phyloP scores from a whole-genome alignment of 1,140 invertebrate species.

The Cardiocondyla obscurior region DNA sequence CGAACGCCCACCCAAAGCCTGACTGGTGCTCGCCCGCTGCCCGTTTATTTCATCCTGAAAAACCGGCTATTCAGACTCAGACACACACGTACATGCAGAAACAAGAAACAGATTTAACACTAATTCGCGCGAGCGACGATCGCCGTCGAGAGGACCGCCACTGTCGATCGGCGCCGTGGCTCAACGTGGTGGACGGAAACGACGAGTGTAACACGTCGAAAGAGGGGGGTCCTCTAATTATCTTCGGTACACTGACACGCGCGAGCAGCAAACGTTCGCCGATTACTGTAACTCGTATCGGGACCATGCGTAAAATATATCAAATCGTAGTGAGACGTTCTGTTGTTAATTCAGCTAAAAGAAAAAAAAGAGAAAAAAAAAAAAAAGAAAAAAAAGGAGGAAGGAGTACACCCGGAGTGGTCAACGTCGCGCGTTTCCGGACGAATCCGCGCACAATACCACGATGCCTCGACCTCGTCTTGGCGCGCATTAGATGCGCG shows the following conservation, averaged over 20 bases:
- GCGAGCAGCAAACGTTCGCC: constrained; percentile 34
- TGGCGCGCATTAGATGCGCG: background rate
- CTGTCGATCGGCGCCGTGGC: background rate
- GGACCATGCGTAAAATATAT: constrained; percentile 66
- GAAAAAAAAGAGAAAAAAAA: background rate
- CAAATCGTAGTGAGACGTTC: constrained; percentile 46
- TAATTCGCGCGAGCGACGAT: background rate
- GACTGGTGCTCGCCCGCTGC: constrained; percentile 84
- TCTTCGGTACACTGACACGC: constrained; percentile 28
- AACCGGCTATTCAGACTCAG: constrained; percentile 49
- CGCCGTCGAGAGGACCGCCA: background rate
- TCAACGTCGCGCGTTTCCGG: constrained; percentile 1
- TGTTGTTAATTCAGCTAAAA: constrained; percentile 18
- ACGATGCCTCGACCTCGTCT: constrained; percentile 37
- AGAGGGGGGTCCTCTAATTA: background rate
- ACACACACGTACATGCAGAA: background rate
- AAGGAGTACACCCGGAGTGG: constrained; percentile 28
- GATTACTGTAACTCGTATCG: constrained; percentile 56
- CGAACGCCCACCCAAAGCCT: constrained; percentile 88
- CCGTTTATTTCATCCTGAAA: constrained; percentile 77
- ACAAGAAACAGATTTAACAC: constrained; percentile 35
- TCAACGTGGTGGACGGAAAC: background rate
- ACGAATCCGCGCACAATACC: constrained; percentile 17
- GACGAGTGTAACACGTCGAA: constrained; percentile 30
- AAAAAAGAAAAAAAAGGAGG: background rate